phyloP scores from a whole-genome alignment of 2,888 invertebrate genomes.

The Callosobruchus maculatus region DNA sequence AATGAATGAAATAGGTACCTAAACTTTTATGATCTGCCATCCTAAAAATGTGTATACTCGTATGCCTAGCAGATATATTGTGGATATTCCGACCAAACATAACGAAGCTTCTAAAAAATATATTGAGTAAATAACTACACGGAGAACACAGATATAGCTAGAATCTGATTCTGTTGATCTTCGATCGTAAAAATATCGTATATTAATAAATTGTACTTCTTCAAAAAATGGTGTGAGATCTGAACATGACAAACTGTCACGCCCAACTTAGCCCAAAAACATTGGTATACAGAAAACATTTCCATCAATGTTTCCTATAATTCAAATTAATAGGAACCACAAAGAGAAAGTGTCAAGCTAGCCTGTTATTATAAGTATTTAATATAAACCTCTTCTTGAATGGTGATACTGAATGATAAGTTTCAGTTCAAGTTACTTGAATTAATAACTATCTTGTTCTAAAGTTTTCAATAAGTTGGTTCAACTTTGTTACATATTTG shows the following conservation, averaged over 20 bases:
- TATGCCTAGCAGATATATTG: background rate
- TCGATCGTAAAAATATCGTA: conserved; percentile 22
- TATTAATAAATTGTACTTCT: conserved; percentile 20
- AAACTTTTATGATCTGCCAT: background rate
- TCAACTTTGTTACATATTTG: too few relatives aligned
- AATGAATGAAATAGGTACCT: background rate
- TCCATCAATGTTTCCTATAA: too few relatives aligned
- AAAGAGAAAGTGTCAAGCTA: too few relatives aligned
- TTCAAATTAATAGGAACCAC: too few relatives aligned
- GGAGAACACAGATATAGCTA: conserved; percentile 28
- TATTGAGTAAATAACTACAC: conserved; percentile 16
- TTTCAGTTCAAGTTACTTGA: too few relatives aligned
- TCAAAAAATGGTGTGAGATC: conserved; percentile 26
- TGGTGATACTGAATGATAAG: too few relatives aligned
- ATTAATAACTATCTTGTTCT: too few relatives aligned
- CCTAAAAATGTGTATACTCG: background rate
- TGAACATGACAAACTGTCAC: background rate
- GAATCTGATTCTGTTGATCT: conserved; percentile 16
- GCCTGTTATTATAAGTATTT: too few relatives aligned
- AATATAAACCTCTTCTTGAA: too few relatives aligned
- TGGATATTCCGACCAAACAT: background rate
- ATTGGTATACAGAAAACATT: too few relatives aligned
- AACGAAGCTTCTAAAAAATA: conserved; percentile 5
- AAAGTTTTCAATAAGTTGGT: too few relatives aligned
- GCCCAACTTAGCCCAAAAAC: background rate